Evolutionary conservation across 2,797 vertebrate genomes (phyloP).

Genomic region (Danio kyathit): DNA sequence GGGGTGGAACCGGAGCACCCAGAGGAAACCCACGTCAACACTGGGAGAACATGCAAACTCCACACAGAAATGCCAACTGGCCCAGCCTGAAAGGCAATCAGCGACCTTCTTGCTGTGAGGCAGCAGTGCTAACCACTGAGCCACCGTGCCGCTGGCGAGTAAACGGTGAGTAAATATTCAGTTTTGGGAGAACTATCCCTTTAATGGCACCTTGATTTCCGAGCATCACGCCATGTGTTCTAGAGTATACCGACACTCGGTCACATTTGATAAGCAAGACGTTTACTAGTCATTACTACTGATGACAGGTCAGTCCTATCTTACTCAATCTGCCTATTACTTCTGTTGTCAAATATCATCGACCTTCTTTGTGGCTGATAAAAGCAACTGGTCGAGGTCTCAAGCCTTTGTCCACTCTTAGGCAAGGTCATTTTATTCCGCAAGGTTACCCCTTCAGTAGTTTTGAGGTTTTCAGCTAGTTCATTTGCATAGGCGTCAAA

Average conservation of each 20-base stretch:
- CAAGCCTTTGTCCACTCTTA: conserved; percentile 97
- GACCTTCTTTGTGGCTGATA: conserved; percentile 98
- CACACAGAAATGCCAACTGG: no score
- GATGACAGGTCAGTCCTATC: conserved; percentile 1
- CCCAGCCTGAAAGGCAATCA: no score
- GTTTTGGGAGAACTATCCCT: no score
- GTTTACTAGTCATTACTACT: neutral
- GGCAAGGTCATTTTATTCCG: conserved; percentile 98
- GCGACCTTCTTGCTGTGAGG: no score
- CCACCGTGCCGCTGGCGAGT: no score
- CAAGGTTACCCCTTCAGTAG: conserved; percentile 84
- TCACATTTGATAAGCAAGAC: conserved; percentile 23
- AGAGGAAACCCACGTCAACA: no score
- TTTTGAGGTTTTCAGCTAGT: conserved; percentile 80
- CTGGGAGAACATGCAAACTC: no score
- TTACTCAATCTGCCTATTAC: conserved; percentile 93
- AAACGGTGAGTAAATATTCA: no score
- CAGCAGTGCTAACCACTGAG: no score
- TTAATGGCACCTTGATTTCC: conserved; percentile 42
- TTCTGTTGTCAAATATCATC: conserved; percentile 96
- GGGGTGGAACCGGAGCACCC: no score
- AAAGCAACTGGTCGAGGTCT: conserved; percentile 98
- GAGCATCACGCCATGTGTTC: conserved; percentile 22
- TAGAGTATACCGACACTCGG: conserved; percentile 4
- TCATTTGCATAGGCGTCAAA: conserved; percentile 81